A percentile compares a stretch with the other conserved stretches of the same genome.
Conservation (phyloP, 2,888 invertebrate genomes). For the Heliconius ismenius region DNA sequence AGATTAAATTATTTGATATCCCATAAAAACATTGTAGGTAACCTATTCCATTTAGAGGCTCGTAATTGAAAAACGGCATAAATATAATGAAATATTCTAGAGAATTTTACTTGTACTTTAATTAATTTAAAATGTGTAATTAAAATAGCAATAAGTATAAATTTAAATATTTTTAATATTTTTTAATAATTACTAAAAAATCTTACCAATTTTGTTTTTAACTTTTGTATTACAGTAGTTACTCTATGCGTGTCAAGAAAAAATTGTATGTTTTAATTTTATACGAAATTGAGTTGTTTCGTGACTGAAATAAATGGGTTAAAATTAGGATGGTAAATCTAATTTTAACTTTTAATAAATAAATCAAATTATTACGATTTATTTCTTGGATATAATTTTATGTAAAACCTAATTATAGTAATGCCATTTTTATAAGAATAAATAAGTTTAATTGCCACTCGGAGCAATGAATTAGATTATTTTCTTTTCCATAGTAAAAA, state of each 20-base stretch:
- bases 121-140: not conserved
- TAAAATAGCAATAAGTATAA: not conserved
- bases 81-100: not conserved
- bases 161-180: too few species aligned
- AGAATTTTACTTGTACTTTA: not conserved
- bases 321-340: not conserved
- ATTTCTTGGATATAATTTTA: not conserved
- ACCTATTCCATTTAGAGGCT: not conserved
- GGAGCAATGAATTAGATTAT: too few species aligned
- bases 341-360: slow-evolving; percentile 1
- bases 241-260: not conserved
- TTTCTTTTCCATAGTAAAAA: too few species aligned
- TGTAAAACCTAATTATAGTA: not conserved
- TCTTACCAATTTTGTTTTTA: not conserved
- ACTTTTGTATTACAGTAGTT: not conserved
- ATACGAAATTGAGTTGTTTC: not conserved
- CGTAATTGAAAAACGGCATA: not conserved
- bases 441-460: too few species aligned
- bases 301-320: slow-evolving; percentile 1
- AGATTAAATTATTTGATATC: not conserved
- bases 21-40: not conserved
- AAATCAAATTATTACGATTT: not conserved
- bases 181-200: not conserved
- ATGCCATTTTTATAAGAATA: too few species aligned
- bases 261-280: not conserved